Conservation (phyloP, 1,140 invertebrate species). For the Eumaeus atala region DNA sequence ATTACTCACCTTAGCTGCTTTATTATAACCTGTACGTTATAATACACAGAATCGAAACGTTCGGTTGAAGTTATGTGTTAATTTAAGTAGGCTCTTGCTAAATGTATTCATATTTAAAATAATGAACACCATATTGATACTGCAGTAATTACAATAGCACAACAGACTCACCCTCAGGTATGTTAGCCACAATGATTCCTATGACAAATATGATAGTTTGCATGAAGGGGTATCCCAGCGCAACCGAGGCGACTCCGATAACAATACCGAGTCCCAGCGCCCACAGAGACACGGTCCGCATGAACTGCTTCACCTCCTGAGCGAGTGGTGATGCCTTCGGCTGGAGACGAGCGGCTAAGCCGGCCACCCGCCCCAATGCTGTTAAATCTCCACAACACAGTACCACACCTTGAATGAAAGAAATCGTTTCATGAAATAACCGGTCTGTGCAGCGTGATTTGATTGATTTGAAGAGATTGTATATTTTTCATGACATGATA, state of each 20-base stretch:
- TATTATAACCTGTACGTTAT: too few species aligned
- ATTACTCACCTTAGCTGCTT: too few species aligned
- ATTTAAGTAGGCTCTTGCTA: background rate
- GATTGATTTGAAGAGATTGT: too few species aligned
- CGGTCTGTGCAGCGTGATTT: too few species aligned
- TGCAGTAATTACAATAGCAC: background rate
- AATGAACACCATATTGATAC: background rate
- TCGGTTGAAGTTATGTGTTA: background rate
- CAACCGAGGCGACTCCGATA: slow-evolving; percentile 41
- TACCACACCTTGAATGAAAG: slow-evolving; percentile 40
- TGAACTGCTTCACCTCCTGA: slow-evolving; percentile 45
- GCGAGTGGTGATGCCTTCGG: slow-evolving; percentile 53
- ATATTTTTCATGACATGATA: too few species aligned
- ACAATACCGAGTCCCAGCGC: slow-evolving; percentile 46
- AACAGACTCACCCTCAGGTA: slow-evolving; percentile 50
- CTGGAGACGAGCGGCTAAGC: slow-evolving; percentile 47
- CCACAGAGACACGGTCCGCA: slow-evolving; percentile 52
- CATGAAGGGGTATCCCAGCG: slow-evolving; percentile 57
- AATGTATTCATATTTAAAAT: background rate
- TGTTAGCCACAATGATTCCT: slow-evolving; percentile 60
- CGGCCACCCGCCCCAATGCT: slow-evolving; percentile 55
- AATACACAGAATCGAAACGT: too few species aligned
- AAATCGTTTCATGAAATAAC: background rate
- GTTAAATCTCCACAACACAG: slow-evolving; percentile 60
- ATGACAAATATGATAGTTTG: slow-evolving; percentile 59